Base-by-base conservation (phyloP, 1,140 invertebrate genomes). In the Drosophila sproati region DNA sequence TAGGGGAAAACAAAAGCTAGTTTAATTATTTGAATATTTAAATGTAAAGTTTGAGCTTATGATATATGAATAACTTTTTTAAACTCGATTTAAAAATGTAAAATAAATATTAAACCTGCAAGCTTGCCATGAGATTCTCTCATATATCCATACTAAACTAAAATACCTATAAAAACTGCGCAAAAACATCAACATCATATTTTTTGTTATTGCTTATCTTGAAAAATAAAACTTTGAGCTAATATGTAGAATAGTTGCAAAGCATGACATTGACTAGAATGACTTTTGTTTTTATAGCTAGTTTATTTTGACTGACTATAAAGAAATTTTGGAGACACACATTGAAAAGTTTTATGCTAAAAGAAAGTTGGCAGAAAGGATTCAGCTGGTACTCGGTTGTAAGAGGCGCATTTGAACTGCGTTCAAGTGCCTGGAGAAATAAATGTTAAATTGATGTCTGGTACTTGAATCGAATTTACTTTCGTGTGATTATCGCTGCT, bases 401-500 rank as follows among this genome's bases (percentile, higher is more conserved):
- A 32, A 34, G 8, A n/a, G 32, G 50, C 50, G 50, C 31, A 52
- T 34, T 37, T 39, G 7, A 10, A 29, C 5, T 47, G 31, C 43
- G n/a, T 34, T 31, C 54, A 59, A 67, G 43, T 59, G 54, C 43
- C 12, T 2, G 28, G 5, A 29, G 32, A 31, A 31, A 50, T 51
- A 50, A 37, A 50, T 62, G 35, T 51, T 62, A 55, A 47, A 52
- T 57, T 72, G 61, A 54, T 67, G 48, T 39, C 41, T 37, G 32
- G 41, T 34, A 61, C 64, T 69, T 35, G 56, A 41, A 57, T 39
- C 12, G 41, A 68, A 56, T 73, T 32, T 34, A 31, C 29, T 28
- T 34, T 29, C 39, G 32, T 68, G 39, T 39, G 47, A 61, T 68
- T 61, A 70, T 63, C 50, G 12, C 34, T 41, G 12, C 41, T 47